These are phyloP conservation scores for Sesia bembeciformis DNA, from an alignment of 2,888 invertebrate genomes.

Conservation along the genomic window DNA sequence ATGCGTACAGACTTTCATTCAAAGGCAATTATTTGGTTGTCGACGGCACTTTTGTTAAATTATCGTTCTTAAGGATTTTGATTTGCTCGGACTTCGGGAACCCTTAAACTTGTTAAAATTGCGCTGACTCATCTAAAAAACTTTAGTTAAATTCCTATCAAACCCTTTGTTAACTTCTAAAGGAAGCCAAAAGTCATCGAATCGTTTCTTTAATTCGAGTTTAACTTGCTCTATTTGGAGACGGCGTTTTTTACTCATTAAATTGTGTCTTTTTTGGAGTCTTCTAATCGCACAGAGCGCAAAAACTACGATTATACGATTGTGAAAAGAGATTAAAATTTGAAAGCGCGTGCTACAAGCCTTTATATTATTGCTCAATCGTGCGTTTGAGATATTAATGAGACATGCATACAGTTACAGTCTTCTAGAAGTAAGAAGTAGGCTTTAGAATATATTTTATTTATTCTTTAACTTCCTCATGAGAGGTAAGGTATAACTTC, in stretches of 20 bases:
- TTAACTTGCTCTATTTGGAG: background rate
- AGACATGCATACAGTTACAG: too few species aligned
- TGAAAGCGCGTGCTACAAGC: too few species aligned
- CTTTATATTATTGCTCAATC: too few species aligned
- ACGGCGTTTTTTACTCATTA: background rate
- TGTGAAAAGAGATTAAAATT: too few species aligned
- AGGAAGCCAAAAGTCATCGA: background rate
- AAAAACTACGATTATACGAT: too few species aligned
- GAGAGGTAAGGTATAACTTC: too few species aligned
- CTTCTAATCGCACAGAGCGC: too few species aligned
- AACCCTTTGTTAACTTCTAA: background rate
- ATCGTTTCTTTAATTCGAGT: background rate
- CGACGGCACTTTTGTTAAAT: background rate
- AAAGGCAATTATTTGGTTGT: background rate
- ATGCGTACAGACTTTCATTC: background rate
- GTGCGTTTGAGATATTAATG: too few species aligned
- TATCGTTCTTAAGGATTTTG: background rate
- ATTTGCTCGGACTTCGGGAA: background rate
- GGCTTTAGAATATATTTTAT: too few species aligned
- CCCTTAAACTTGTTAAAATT: background rate
- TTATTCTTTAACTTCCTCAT: too few species aligned
- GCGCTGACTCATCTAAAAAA: background rate
- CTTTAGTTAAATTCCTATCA: background rate
- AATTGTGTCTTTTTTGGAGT: background rate
- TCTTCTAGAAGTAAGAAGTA: too few species aligned